Evolutionary conservation across 2,888 invertebrate genomes (phyloP), one percentile per base, ranked within the genome.

Genomic region (Thera obeliscata): DNA sequence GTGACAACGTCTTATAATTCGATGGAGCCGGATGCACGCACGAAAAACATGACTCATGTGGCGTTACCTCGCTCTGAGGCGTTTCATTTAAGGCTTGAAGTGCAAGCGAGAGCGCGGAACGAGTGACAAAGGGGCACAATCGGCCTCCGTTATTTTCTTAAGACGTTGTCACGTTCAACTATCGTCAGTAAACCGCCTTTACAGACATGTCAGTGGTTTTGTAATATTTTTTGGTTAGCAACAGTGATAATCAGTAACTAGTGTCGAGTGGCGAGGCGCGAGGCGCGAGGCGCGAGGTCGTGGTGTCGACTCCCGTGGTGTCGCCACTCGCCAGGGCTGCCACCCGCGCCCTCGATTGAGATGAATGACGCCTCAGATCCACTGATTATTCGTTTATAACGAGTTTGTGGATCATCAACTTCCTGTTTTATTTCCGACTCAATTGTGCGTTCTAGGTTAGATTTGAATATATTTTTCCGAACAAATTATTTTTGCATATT

Each of bases 351-450:
- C 48, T 65, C 54, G 56, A 57, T 50, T 33, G 55, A 66, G 64
- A 73, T 66, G 66, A 56, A 65, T 66, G 55, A 61, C 43, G 56
- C 59, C n/a, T 9, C 59, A 74, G 69, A 56, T 50, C 49, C 64
- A 54, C 61, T 67, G 66, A 67, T 68, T 69, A 72, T 72, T 70
- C 64, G 56, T 72, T 72, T 61, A 62, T 67, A 68, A 68, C 67
- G 71, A 72, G 71, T 69, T 70, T 70, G 67, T 67, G 62, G 59
- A 62, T 60, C 38, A 57, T 62, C 38, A 55, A 58, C 65, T 66
- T 65, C 62, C 59, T 36, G 11, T 69, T 69, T 46, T 2, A 58
- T 46, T 33, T 60, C n/a, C 38, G n/a, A 4, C 38, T 4, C 46
- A 46, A 59, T 22, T 38, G 8, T 43, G 6, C 43, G 7, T 43